Percentiles rank a stretch among this genome's conserved stretches.
These are phyloP conservation scores for Lasioglossum zephyrum DNA, from an alignment of 2,888 invertebrate species.

Conservation along the genomic window DNA sequence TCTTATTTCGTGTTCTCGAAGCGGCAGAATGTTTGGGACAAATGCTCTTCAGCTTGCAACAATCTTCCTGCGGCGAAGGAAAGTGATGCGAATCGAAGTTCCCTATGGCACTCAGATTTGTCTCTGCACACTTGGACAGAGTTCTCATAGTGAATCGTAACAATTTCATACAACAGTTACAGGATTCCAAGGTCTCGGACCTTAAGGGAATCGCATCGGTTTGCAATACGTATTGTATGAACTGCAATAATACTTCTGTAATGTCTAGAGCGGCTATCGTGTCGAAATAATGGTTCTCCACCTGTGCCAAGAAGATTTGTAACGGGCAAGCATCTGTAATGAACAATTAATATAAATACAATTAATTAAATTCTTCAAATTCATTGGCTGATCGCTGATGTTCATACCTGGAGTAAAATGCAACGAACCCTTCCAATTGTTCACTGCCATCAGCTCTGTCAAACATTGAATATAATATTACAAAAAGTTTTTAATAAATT, in stretches of 20 bases:
- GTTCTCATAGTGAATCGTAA: slow-evolving; percentile 75
- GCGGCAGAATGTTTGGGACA: slow-evolving; percentile 48
- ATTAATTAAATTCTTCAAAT: neutral
- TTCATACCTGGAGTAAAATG: slow-evolving; percentile 77
- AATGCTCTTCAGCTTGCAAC: slow-evolving; percentile 58
- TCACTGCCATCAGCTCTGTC: slow-evolving; percentile 67
- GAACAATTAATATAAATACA: neutral
- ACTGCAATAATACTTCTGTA: slow-evolving; percentile 72
- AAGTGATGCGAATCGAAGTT: slow-evolving; percentile 24
- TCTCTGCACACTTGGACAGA: slow-evolving; percentile 75
- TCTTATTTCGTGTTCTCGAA: neutral
- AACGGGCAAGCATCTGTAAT: slow-evolving; percentile 78
- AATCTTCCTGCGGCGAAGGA: slow-evolving; percentile 1
- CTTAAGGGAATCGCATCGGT: slow-evolving; percentile 73
- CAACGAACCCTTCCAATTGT: slow-evolving; percentile 73
- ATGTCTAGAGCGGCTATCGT: slow-evolving; percentile 75
- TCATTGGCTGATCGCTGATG: neutral
- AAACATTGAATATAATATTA: slow-evolving; percentile 20
- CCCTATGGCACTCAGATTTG: slow-evolving; percentile 56
- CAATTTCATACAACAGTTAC: slow-evolving; percentile 77
- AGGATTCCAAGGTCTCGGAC: slow-evolving; percentile 70
- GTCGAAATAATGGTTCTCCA: slow-evolving; percentile 77
- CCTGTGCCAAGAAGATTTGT: slow-evolving; percentile 77
- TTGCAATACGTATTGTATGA: slow-evolving; percentile 73
- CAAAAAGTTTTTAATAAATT: neutral